Conservation (phyloP, 2,797 vertebrate genomes). For the Muscicapa striata region DNA sequence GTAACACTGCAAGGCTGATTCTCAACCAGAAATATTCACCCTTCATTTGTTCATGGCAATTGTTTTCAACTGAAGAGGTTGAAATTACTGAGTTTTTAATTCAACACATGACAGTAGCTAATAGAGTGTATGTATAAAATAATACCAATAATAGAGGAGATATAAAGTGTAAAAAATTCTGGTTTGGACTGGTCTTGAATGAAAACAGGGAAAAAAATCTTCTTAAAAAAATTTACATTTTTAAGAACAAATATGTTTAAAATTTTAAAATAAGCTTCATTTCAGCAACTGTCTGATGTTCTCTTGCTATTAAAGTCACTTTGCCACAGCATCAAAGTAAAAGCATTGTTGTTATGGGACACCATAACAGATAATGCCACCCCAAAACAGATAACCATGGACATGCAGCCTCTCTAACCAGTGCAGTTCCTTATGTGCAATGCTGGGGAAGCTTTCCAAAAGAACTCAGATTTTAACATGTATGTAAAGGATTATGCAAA, state of each 20-base stretch:
- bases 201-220: neutral
- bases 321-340: neutral
- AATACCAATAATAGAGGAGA: neutral
- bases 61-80: neutral
- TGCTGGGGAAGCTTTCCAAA: neutral
- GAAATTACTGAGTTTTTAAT: neutral
- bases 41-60: neutral
- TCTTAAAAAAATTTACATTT: neutral
- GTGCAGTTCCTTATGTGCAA: neutral
- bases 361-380: neutral
- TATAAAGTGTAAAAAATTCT: neutral
- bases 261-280: neutral
- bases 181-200: neutral
- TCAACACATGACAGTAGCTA: neutral
- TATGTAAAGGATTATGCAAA: neutral
- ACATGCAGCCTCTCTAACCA: neutral
- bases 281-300: neutral
- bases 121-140: neutral
- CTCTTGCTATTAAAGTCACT: neutral
- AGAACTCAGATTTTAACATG: neutral
- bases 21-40: neutral
- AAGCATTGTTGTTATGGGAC: neutral
- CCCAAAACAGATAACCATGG: neutral
- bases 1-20: neutral
- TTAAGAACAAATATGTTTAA: neutral